Conservation (phyloP, 2,113 vertebrate genomes). For the Myrmecophaga tridactyla region DNA sequence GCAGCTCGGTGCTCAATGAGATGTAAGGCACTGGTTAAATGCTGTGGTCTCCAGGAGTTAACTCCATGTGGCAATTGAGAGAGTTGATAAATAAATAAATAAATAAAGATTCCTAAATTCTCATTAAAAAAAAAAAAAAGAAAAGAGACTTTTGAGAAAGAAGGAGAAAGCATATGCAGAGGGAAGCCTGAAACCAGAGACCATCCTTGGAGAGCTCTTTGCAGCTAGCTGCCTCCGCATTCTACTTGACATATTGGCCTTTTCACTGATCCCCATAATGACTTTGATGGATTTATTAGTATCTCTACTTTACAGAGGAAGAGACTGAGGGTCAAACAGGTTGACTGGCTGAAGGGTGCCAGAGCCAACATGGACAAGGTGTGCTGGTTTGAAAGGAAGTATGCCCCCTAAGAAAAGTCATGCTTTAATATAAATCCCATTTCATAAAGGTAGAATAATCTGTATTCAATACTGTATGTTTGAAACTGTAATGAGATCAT, state of each 20-base stretch:
- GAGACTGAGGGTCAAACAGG: neutral
- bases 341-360: neutral
- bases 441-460: too few species aligned
- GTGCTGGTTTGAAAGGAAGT: too few species aligned
- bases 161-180: neutral
- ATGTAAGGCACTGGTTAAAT: neutral
- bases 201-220: neutral
- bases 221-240: too few species aligned
- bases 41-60: neutral
- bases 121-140: neutral
- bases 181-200: neutral
- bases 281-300: accelerated
- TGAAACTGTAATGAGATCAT: too few species aligned
- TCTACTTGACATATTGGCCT: accelerated
- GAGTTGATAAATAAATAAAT: neutral
- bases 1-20: neutral
- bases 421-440: too few species aligned
- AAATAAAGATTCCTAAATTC: neutral
- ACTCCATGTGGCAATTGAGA: accelerated
- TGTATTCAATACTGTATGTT: too few species aligned
- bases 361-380: accelerated
- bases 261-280: too few species aligned
- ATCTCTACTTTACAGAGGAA: neutral
- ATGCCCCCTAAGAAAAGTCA: too few species aligned
- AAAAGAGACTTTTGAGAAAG: neutral